These are phyloP conservation scores for Archivesica marissinica DNA, from an alignment of 1,140 invertebrate genomes.

Conservation along the genomic window DNA sequence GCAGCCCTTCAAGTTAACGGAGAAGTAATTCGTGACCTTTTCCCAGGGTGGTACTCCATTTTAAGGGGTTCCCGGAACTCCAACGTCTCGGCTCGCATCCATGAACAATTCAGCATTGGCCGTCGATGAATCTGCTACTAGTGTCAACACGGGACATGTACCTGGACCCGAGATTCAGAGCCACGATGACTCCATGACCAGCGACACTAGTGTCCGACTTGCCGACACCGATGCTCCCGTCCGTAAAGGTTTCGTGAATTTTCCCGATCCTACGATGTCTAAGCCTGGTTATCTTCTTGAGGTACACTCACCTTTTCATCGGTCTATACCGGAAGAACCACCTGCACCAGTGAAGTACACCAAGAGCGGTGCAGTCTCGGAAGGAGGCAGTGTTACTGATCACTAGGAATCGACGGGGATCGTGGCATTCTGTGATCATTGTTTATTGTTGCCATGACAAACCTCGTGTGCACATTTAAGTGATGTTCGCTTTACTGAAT, in stretches of 20 bases:
- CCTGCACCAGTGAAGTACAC: neutral
- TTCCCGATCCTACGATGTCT: too few species aligned
- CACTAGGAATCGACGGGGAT: neutral
- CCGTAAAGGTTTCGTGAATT: too few species aligned
- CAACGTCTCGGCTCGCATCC: neutral
- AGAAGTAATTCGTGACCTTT: neutral
- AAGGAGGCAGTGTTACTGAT: neutral
- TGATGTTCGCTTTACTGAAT: too few species aligned
- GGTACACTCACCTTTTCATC: neutral
- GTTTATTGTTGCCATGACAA: neutral
- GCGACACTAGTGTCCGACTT: too few species aligned
- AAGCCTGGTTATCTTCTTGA: neutral
- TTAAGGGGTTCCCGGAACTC: neutral
- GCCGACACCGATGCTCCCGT: too few species aligned
- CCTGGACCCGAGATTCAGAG: neutral
- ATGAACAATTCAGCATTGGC: neutral
- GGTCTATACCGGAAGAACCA: too few species aligned
- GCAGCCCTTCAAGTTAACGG: slow-evolving; percentile 4
- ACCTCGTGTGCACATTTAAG: neutral
- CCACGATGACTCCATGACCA: neutral
- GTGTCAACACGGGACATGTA: neutral
- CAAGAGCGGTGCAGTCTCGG: too few species aligned
- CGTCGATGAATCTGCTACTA: too few species aligned
- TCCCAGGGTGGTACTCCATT: slow-evolving; percentile 8
- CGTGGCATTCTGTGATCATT: slow-evolving; percentile 12